Evolutionary conservation across 2,113 vertebrate genomes (phyloP).

Genomic region (Camelus bactrianus): DNA sequence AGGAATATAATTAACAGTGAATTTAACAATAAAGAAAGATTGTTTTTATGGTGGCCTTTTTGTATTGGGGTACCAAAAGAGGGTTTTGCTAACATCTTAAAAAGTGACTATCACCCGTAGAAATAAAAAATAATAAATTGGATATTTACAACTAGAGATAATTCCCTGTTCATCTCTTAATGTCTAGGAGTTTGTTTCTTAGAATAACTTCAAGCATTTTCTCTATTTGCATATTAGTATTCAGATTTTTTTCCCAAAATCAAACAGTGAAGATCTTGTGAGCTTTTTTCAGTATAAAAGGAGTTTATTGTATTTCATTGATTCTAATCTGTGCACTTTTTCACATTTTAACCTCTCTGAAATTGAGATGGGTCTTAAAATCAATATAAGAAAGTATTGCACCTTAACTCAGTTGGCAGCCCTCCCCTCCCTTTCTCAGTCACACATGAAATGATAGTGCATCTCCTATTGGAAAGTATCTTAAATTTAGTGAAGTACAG

Average conservation of each 20-base stretch:
- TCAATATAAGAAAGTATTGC: neutral
- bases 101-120: neutral
- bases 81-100: neutral
- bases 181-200: constrained; percentile 20
- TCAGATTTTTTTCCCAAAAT: neutral
- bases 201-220: constrained; percentile 40
- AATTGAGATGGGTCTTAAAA: neutral
- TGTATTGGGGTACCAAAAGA: neutral
- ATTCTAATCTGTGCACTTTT: neutral
- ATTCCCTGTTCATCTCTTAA: neutral
- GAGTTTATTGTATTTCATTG: neutral
- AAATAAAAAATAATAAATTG: constrained; percentile 1
- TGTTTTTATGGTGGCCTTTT: neutral
- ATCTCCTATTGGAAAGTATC: neutral
- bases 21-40: constrained; percentile 1
- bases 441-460: neutral
- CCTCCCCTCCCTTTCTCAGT: neutral
- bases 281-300: neutral
- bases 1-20: constrained; percentile 3
- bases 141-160: neutral
- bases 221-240: neutral
- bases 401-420: neutral
- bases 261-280: neutral
- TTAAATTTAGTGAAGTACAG: neutral
- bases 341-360: neutral